A percentile compares a stretch with the other conserved stretches of the same genome.
Evolutionary conservation across 2,113 vertebrate genomes (phyloP).

Genomic region (Limnothrissa miodon): DNA sequence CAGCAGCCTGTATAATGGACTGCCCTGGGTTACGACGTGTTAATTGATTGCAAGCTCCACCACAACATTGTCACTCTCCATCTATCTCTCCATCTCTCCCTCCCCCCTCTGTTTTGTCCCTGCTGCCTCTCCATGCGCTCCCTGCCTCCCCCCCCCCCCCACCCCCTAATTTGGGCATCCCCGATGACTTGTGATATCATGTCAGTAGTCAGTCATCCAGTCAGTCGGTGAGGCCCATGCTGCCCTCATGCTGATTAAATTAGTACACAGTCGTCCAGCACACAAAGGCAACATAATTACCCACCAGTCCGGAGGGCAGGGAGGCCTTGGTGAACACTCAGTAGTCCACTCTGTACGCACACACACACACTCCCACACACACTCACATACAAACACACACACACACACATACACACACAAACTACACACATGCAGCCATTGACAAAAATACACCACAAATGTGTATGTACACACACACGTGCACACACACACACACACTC

Average conservation of each 20-base stretch:
- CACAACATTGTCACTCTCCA: background rate
- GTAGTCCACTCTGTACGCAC: background rate
- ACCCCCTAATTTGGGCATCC: background rate
- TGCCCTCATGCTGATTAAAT: constrained; percentile 59
- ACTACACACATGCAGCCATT: background rate
- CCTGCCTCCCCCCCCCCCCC: constrained; percentile 4
- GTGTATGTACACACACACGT: background rate
- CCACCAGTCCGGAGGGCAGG: constrained; percentile 25
- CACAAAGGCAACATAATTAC: constrained; percentile 48
- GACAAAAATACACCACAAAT: background rate
- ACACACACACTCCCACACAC: background rate
- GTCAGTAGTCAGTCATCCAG: constrained; percentile 32
- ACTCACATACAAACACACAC: background rate
- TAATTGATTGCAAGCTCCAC: background rate
- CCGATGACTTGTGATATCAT: constrained; percentile 12
- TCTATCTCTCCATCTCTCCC: background rate
- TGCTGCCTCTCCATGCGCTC: constrained; percentile 42
- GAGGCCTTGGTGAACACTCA: constrained; percentile 22
- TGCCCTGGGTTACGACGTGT: background rate
- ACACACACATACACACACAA: background rate
- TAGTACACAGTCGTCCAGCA: constrained; percentile 35
- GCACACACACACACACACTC: constrained; percentile 19
- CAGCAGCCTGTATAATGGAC: background rate
- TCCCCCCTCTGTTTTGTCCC: constrained; percentile 31
- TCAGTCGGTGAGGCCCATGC: constrained; percentile 40